Percentiles rank a stretch among this genome's conserved stretches.
Evolutionary conservation across 2,888 invertebrate genomes (phyloP).

Genomic region (Drosophila heteroneura): DNA sequence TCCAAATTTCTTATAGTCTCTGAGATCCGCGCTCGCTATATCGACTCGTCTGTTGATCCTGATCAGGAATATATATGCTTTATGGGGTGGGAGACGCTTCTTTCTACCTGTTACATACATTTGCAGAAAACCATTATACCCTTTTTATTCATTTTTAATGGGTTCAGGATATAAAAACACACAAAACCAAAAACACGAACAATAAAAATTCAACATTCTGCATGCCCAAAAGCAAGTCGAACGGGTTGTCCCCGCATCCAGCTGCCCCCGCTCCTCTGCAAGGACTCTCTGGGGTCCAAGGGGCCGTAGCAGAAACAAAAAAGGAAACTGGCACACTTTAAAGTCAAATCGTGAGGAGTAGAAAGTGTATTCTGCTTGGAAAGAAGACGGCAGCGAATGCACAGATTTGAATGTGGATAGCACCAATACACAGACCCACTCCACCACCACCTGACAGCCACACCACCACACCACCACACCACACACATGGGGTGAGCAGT

Average conservation of each 20-base stretch:
- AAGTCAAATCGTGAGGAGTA: constrained; percentile 42
- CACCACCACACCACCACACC: neutral
- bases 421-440: neutral
- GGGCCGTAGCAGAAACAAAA: neutral
- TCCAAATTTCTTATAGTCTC: no score
- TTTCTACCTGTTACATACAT: no score
- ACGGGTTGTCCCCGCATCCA: constrained; percentile 27
- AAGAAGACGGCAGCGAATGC: constrained; percentile 41
- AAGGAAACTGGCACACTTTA: constrained; percentile 69
- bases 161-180: neutral
- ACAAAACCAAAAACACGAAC: constrained; percentile 61
- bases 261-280: constrained; percentile 1
- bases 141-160: no score
- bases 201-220: constrained; percentile 78
- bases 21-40: no score
- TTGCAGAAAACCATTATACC: no score
- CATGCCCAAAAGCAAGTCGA: constrained; percentile 48
- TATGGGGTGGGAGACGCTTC: no score
- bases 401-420: constrained; percentile 42
- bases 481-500: constrained; percentile 11
- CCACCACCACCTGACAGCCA: neutral
- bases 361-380: neutral
- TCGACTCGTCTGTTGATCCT: no score
- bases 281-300: constrained; percentile 23
- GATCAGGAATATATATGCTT: no score